phyloP scores from a whole-genome alignment of 2,888 invertebrate species.

The Watsonalla cultraria region DNA sequence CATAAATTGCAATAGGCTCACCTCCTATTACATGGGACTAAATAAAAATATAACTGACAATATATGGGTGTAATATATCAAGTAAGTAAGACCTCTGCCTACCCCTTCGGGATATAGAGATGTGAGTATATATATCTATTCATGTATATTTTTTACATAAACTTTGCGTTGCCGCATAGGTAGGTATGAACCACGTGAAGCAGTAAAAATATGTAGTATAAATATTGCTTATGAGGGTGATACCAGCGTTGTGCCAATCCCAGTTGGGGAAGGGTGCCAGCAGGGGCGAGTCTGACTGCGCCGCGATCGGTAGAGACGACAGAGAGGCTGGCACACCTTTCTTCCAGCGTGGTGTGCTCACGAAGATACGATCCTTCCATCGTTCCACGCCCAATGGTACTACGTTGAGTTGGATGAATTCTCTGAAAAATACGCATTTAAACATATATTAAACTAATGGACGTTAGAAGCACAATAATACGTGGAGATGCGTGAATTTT shows the following conservation, averaged over 20 bases:
- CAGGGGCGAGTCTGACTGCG: constrained; percentile 76
- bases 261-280: constrained; percentile 87
- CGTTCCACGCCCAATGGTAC: constrained; percentile 87
- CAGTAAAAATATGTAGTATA: not conserved
- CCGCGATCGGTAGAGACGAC: constrained; percentile 79
- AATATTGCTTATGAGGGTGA: not conserved
- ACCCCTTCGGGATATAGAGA: too few species aligned
- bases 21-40: too few species aligned
- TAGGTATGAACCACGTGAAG: not conserved
- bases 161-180: too few species aligned
- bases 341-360: constrained; percentile 88
- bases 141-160: too few species aligned
- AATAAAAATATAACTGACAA: too few species aligned
- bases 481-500: too few species aligned
- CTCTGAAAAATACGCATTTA: constrained; percentile 39
- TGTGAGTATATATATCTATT: too few species aligned
- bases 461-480: too few species aligned
- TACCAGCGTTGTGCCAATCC: constrained; percentile 81
- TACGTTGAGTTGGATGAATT: constrained; percentile 83
- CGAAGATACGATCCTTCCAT: constrained; percentile 82
- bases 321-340: constrained; percentile 86
- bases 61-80: too few species aligned
- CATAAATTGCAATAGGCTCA: too few species aligned
- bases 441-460: too few species aligned
- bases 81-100: too few species aligned